These are phyloP conservation scores for Copsychus sechellarum DNA, from an alignment of 2,113 vertebrate genomes.

Conservation along the genomic window DNA sequence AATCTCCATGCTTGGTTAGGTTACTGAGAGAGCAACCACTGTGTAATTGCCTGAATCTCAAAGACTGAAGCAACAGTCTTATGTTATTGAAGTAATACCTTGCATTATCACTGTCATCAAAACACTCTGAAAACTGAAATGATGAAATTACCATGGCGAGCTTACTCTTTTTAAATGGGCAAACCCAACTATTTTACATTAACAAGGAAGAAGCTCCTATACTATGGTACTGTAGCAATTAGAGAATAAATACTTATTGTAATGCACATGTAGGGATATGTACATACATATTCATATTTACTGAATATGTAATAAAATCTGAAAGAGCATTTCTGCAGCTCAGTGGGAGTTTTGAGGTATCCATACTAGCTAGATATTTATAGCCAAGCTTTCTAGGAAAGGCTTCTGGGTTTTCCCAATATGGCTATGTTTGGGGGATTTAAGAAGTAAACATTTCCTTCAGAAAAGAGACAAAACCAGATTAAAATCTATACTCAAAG, in stretches of 20 bases:
- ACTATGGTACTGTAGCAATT: neutral
- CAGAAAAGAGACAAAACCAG: neutral
- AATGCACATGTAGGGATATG: neutral
- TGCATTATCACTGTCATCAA: neutral
- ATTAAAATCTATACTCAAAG: neutral
- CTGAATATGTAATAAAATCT: neutral
- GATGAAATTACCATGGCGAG: neutral
- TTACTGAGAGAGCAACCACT: neutral
- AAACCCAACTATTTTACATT: neutral
- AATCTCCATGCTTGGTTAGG: neutral
- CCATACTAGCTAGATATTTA: neutral
- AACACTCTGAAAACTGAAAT: neutral
- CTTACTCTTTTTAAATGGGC: neutral
- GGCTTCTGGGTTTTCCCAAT: neutral
- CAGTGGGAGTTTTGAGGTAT: neutral
- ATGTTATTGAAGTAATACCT: neutral
- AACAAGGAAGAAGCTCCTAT: neutral
- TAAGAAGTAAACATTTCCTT: neutral
- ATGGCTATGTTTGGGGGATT: neutral
- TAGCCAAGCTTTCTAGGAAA: neutral
- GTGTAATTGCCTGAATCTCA: neutral
- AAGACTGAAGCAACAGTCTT: neutral
- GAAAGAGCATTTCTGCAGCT: neutral
- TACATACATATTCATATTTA: neutral
- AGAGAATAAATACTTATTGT: neutral